Evolutionary conservation across 2,113 vertebrate genomes (phyloP).

Genomic region (Gymnorhina tibicen): DNA sequence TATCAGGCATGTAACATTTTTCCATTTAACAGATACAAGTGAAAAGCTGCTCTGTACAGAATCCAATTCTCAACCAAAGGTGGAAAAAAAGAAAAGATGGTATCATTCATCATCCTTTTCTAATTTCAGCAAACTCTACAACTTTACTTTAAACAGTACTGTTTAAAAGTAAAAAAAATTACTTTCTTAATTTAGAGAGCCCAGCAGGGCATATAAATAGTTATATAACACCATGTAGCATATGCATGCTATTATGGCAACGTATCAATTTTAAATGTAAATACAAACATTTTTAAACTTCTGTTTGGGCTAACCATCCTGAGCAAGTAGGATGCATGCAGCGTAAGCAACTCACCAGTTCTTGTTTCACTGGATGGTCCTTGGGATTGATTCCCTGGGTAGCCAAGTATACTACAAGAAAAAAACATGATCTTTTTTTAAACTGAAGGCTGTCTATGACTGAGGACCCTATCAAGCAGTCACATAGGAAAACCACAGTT

Average conservation of each 20-base stretch:
- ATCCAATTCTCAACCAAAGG: constrained; percentile 23
- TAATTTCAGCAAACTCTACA: background rate
- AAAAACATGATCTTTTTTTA: background rate
- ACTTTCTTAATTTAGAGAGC: background rate
- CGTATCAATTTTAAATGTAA: background rate
- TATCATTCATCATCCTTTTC: constrained; percentile 4
- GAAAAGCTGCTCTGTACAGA: constrained; percentile 50
- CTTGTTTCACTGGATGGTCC: constrained; percentile 94
- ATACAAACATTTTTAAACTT: background rate
- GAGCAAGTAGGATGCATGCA: background rate
- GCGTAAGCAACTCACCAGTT: constrained; percentile 80
- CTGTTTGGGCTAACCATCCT: background rate
- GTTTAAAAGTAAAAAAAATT: background rate
- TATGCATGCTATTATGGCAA: background rate
- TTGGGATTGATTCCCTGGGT: constrained; percentile 94
- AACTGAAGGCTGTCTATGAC: background rate
- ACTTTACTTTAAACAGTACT: constrained; percentile 16
- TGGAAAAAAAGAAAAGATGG: constrained; percentile 1
- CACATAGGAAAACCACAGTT: background rate
- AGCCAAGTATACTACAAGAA: constrained; percentile 86
- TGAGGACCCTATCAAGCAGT: background rate
- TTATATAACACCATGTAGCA: background rate
- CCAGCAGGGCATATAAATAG: background rate
- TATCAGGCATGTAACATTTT: constrained; percentile 60
- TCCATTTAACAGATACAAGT: constrained; percentile 47